Base-by-base conservation (phyloP, 1,140 invertebrate species). In the Armadillidium nasatum region DNA sequence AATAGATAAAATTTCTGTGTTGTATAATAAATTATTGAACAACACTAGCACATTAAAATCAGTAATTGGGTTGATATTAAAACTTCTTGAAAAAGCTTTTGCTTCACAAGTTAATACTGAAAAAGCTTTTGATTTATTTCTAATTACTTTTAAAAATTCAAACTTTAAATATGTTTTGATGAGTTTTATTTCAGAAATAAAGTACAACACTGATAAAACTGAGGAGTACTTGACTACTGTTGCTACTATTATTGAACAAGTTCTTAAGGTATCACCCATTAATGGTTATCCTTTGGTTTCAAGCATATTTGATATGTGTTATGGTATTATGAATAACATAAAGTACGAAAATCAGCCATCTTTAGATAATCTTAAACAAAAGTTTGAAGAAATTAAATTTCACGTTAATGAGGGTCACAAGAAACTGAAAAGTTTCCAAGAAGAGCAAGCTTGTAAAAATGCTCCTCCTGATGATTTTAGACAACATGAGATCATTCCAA, bases 401-500 rank as follows among this genome's bases (percentile, higher is more conserved):
- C 50, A 15, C 3, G 19, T 60, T 15, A 60, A 60, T 15, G 50
- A 60, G 19, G 19, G 50, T 60, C 50, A 19, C 4, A 7, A 13
- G 50, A 60, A 60, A 60, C 3, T 60, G 50, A 13, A 60, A 7
- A 13, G 7, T 13, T 60, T 19, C 19, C 50, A 60, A 19, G 7
- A 19, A 7, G 11, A 13, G 19, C 11, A 60, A 60, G 11, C 50
- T 33, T 19, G 11, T 13, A 13, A 60, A 60, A 60, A 60, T 13
- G 60, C 44, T 10, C 79, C 79, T 70, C 77, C 75, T 15, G 77
- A 80, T 67, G 75, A 80, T 46, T 80, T 78, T 44, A 70, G 72
- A 44, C 72, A 33, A 74, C 7, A 76, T 11, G 46, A 76, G 21
- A 74, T 80, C 6, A 44, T 76, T 11, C 79, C 79, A 33, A 78